Conservation (phyloP, 2,113 vertebrate species). For the Mesocricetus auratus region DNA sequence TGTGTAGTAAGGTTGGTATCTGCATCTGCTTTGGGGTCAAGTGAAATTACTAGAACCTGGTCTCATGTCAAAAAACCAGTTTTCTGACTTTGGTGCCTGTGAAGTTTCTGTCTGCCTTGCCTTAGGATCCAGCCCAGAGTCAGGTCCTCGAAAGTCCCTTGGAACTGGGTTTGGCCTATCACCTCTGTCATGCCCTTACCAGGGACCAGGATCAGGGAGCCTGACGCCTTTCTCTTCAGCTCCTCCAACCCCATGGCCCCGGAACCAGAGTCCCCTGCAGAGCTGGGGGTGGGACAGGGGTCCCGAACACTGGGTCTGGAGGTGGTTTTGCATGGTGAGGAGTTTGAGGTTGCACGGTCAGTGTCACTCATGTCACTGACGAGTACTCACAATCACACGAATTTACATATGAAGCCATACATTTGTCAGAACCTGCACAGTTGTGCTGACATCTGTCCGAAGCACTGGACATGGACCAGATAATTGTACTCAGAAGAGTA, state of each 20-base stretch:
- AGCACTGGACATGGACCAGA: background rate
- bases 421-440: background rate
- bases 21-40: conserved; percentile 37
- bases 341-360: background rate
- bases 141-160: fast-evolving
- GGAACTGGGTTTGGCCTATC: background rate
- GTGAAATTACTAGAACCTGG: conserved; percentile 43
- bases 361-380: background rate
- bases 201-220: background rate
- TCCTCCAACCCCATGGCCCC: fast-evolving
- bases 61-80: background rate
- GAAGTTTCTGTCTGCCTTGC: background rate
- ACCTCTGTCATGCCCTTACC: fast-evolving
- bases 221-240: background rate
- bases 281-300: no score
- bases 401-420: background rate
- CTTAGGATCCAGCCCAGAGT: background rate
- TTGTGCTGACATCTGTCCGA: background rate
- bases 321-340: background rate
- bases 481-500: background rate
- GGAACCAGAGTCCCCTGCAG: background rate
- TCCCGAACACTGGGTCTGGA: fast-evolving
- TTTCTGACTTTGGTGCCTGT: background rate
- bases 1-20: conserved; percentile 59
- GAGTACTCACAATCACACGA: background rate